Conservation (phyloP, 2,113 vertebrate genomes). For the Onychorhynchus coronatus region DNA sequence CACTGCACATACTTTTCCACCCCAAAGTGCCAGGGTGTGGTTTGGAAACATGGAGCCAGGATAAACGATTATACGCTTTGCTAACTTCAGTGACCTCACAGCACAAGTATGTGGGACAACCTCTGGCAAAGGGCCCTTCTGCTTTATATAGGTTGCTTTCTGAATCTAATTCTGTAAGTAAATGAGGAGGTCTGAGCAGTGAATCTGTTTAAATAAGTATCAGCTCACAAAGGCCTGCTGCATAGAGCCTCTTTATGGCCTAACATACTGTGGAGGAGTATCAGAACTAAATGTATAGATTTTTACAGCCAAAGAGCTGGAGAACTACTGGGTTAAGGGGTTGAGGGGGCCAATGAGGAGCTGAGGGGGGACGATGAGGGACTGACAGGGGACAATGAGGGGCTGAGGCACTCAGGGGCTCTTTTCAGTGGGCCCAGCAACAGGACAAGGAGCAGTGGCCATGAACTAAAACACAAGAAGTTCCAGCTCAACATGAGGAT, state of each 20-base stretch:
- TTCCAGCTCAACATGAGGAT: not conserved
- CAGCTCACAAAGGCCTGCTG: not conserved
- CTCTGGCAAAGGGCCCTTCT: not conserved
- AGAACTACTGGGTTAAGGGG: not conserved
- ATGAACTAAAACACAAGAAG: not conserved
- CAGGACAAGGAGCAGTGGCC: not conserved
- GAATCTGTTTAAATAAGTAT: not conserved
- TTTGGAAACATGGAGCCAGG: not conserved
- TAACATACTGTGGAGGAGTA: not conserved
- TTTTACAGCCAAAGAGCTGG: not conserved
- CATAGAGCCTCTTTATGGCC: accelerated
- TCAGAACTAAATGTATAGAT: not conserved
- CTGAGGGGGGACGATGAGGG: not conserved
- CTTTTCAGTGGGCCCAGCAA: not conserved
- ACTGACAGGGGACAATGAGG: not conserved
- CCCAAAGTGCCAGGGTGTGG: not conserved
- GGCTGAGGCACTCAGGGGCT: not conserved
- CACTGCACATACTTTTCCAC: not conserved
- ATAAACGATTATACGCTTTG: not conserved
- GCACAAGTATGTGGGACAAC: not conserved
- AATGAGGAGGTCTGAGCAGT: not conserved
- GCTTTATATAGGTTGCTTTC: not conserved
- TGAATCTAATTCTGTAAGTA: not conserved
- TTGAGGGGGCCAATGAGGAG: not conserved
- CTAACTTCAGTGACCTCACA: not conserved